Percentiles rank a stretch among this genome's conserved stretches.
Conservation (phyloP, 92 coral and sea anemone genomes). For the Phymanthus crucifer region DNA sequence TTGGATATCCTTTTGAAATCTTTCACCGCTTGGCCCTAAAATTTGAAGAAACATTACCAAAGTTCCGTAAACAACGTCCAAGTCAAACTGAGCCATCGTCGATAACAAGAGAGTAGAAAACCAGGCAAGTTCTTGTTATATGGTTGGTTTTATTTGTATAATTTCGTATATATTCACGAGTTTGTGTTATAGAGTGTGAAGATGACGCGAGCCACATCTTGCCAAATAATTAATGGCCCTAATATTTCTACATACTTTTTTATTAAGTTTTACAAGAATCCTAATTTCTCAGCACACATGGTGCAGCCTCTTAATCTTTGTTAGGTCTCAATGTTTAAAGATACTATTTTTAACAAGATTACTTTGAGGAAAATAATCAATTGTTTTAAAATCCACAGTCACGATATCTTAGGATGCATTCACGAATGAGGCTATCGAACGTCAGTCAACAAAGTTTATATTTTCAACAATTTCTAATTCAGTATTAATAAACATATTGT, state of each 20-base stretch:
- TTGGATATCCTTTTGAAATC: background rate
- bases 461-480: too few species aligned
- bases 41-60: background rate
- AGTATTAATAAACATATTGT: background rate
- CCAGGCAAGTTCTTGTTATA: background rate
- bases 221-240: background rate
- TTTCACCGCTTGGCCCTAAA: background rate
- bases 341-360: background rate
- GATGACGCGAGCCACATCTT: constrained; percentile 9
- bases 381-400: too few species aligned
- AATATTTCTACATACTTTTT: background rate
- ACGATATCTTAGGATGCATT: too few species aligned
- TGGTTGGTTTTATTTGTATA: background rate
- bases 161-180: background rate
- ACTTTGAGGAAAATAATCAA: background rate
- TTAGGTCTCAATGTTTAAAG: background rate
- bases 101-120: background rate
- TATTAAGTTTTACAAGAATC: background rate
- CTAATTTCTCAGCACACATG: background rate
- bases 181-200: constrained; percentile 3
- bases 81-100: constrained; percentile 11
- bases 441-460: background rate
- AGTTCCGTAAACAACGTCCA: background rate
- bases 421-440: too few species aligned
- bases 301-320: background rate